Conservation (phyloP, 1,140 invertebrate genomes). For the Tribolium madens region DNA sequence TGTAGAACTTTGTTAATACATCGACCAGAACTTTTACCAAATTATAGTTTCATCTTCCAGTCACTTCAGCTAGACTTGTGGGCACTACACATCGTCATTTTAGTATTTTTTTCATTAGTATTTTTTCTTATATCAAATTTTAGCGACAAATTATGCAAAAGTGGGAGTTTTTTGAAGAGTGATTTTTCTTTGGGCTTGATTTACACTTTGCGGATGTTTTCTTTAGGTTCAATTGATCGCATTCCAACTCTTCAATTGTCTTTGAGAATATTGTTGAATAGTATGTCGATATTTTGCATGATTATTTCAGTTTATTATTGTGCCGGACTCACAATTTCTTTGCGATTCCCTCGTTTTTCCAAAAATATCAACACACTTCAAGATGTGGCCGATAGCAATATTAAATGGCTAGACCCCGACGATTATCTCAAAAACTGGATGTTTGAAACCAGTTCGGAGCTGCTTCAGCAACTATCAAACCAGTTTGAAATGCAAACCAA, state of each 20-base stretch:
- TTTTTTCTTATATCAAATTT: background rate
- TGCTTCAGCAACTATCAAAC: background rate
- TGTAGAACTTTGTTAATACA: conserved; percentile 1
- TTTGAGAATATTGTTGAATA: background rate
- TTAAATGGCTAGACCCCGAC: conserved; percentile 8
- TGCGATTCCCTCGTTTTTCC: conserved; percentile 28
- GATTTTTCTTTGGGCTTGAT: background rate
- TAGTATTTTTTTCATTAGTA: background rate
- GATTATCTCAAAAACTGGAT: conserved; percentile 13
- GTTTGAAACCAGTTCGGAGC: background rate
- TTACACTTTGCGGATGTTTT: background rate
- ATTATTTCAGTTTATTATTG: conserved; percentile 6
- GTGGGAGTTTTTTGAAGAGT: background rate
- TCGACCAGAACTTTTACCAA: conserved; percentile 2
- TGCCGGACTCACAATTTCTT: conserved; percentile 29
- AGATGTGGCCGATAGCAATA: background rate
- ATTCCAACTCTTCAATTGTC: background rate
- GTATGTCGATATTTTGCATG: background rate
- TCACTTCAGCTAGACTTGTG: conserved; percentile 7
- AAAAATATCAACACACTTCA: conserved; percentile 23
- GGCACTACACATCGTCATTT: background rate
- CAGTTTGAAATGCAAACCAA: background rate
- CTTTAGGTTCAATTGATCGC: background rate
- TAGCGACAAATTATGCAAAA: background rate
- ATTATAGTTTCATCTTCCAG: conserved; percentile 18